phyloP scores from a whole-genome alignment of 2,888 invertebrate species.

The Xanthia togata region DNA sequence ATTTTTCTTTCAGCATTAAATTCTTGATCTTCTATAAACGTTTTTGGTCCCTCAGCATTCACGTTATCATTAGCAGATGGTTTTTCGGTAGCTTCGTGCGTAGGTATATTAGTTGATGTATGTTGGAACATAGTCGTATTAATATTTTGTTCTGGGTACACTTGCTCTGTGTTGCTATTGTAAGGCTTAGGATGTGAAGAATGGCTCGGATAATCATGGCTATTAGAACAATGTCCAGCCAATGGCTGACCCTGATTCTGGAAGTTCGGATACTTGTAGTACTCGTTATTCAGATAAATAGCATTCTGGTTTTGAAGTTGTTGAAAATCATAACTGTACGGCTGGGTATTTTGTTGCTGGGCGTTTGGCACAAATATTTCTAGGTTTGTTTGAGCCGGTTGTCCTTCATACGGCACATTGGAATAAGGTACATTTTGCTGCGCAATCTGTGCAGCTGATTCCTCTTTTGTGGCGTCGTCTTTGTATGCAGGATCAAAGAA shows the following conservation, averaged over 20 bases:
- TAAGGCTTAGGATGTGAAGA: constrained; percentile 28
- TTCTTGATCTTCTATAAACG: constrained; percentile 29
- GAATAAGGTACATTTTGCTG: constrained; percentile 66
- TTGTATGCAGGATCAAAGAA: constrained; percentile 88
- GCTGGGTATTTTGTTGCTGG: constrained; percentile 56
- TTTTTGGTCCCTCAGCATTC: constrained; percentile 6
- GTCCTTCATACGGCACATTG: constrained; percentile 58
- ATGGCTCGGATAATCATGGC: constrained; percentile 53
- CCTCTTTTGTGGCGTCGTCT: constrained; percentile 72
- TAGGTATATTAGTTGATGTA: constrained; percentile 13
- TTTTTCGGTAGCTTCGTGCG: neutral
- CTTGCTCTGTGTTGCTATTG: constrained; percentile 1
- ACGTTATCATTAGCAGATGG: neutral
- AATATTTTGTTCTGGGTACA: constrained; percentile 23
- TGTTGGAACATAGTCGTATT: constrained; percentile 34
- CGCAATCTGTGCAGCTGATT: constrained; percentile 20
- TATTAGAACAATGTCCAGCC: constrained; percentile 55
- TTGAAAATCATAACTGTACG: constrained; percentile 32
- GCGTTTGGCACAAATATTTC: constrained; percentile 77
- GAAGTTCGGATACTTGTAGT: constrained; percentile 60
- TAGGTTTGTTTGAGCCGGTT: constrained; percentile 69
- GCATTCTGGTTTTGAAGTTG: constrained; percentile 45
- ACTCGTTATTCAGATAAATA: constrained; percentile 46
- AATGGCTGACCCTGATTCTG: constrained; percentile 61
- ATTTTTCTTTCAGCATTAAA: constrained; percentile 43